Base-by-base conservation (phyloP, 2,888 invertebrate species). In the Pollenia labialis region DNA sequence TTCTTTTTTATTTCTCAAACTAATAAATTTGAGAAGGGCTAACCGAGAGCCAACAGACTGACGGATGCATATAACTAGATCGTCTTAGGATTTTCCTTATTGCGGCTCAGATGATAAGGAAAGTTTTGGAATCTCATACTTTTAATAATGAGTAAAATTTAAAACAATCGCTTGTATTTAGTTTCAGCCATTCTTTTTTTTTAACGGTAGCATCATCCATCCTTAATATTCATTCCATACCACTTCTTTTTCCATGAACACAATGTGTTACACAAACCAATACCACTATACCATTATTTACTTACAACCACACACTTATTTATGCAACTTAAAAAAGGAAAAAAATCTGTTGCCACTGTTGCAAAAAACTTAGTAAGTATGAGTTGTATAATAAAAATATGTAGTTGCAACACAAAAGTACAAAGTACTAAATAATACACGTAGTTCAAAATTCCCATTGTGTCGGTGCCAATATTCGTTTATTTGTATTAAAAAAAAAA, bases 241-340 rank as follows among this genome's bases (percentile, higher is more conserved):
- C 48, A 50, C 32, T 40, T 40, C 4, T 68, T 58, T 42, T 18
- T 32, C 32, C 11, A 42, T 4, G 56, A 46, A 54, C 14, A 71
- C 42, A 48, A 50, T 46, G 46, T 72, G 42, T 72, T 46, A 74
- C 44, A 50, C 54, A 72, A 76, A 42, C 54, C 54, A 40, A 54
- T 48, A 68, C 46, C 60, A 80, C 80, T 74, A 54, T 48, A 68
- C 46, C 60, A 80, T 85, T 74, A 69, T 80, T 75, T 80, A 75
- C 48, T 12, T 80, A 75, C 48, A 12, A 18, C 14, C 50, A 66
- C 50, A 72, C 18, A 81, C 54, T 64, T 64, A 72, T 66, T 79
- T 74, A 50, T 54, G 18, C 46, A 52, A 42, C 32, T 52, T 60
- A 18, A 46, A 69, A 60, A 9, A 54, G n/a, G 16, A 23, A 23